phyloP scores from a whole-genome alignment of 2,888 invertebrate genomes.

The Tiliacea citrago region DNA sequence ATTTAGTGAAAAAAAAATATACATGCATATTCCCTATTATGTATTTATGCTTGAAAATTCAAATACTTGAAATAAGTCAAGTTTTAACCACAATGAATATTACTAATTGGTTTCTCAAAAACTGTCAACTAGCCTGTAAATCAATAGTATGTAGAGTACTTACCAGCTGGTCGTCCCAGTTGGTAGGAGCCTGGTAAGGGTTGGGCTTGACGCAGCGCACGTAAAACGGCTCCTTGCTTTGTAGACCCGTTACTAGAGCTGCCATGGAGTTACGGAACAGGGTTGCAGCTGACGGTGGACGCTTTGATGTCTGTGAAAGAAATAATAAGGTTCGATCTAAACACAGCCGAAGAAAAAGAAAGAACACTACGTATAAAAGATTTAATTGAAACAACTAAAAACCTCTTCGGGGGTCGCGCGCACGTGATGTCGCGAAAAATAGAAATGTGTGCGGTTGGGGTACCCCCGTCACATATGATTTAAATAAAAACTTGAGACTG shows the following conservation, averaged over 20 bases:
- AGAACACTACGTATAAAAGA: neutral
- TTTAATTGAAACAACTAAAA: neutral
- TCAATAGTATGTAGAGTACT: slow-evolving; percentile 56
- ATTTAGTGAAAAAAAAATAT: too few relatives aligned
- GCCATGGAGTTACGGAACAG: slow-evolving; percentile 99
- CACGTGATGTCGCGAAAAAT: neutral
- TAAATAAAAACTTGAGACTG: too few relatives aligned
- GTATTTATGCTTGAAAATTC: too few relatives aligned
- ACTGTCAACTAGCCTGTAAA: too few relatives aligned
- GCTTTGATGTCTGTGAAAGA: slow-evolving; percentile 95
- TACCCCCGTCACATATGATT: too few relatives aligned
- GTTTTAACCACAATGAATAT: too few relatives aligned
- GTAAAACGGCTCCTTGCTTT: slow-evolving; percentile 98
- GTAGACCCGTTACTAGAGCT: slow-evolving; percentile 96
- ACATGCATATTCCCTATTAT: too few relatives aligned
- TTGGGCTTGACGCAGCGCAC: slow-evolving; percentile 99
- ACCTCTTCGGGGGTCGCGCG: neutral
- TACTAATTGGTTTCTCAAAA: too few relatives aligned
- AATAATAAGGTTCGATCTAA: neutral
- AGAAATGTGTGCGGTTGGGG: too few relatives aligned
- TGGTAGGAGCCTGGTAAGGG: slow-evolving; percentile 96
- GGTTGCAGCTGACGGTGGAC: slow-evolving; percentile 98
- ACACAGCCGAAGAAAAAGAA: too few relatives aligned
- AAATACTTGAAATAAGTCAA: too few relatives aligned
- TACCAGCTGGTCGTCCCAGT: slow-evolving; percentile 96